A percentile compares a stretch with the other conserved stretches of the same genome.
phyloP scores from a whole-genome alignment of 2,888 invertebrate genomes.

The Hecatera dysodea region DNA sequence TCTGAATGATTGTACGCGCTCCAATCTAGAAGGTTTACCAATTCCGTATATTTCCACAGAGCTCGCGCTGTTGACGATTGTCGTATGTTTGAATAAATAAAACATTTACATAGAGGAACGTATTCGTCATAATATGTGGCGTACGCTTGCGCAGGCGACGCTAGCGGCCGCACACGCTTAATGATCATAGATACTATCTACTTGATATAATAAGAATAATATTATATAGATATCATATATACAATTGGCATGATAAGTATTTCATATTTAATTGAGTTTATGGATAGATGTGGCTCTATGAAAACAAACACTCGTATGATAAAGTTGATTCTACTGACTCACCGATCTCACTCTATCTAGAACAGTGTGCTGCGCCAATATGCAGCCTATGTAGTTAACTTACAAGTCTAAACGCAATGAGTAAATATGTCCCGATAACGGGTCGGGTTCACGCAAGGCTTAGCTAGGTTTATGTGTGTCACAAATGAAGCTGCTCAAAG shows the following conservation, averaged over 20 bases:
- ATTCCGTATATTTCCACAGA: constrained; percentile 16
- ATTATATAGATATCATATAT: no score
- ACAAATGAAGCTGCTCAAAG: no score
- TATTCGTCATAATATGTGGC: not conserved
- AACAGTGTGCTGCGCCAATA: not conserved
- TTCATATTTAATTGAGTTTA: not conserved
- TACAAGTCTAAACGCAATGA: no score
- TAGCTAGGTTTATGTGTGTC: not conserved
- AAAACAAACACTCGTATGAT: not conserved
- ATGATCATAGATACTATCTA: not conserved
- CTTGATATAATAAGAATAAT: no score
- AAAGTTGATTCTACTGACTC: not conserved
- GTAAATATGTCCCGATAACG: no score
- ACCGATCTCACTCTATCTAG: not conserved
- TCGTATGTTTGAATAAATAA: constrained; percentile 13
- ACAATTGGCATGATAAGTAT: not conserved
- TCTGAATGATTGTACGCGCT: not conserved
- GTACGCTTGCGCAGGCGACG: not conserved
- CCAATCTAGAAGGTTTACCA: constrained; percentile 29
- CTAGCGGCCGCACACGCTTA: not conserved
- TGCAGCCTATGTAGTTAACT: not conserved
- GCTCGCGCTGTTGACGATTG: constrained; percentile 4
- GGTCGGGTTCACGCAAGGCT: not conserved
- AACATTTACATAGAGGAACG: not conserved
- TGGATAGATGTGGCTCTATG: not conserved